Base-by-base conservation (phyloP, 23 tunicate species). In the Phallusia fumigata region DNA sequence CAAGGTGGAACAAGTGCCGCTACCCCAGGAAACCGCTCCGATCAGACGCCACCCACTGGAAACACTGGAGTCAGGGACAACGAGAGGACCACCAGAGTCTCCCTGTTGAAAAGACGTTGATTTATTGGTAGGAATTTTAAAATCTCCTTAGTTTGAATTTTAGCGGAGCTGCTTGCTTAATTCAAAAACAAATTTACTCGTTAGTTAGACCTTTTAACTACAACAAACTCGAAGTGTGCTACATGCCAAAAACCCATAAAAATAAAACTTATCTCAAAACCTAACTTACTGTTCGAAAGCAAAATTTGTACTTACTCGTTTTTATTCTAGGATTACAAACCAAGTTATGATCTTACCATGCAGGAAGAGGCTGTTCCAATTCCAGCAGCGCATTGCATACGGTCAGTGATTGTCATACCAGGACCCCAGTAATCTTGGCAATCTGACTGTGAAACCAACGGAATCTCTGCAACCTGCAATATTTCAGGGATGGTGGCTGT, bases 311-410 rank as follows among this genome's bases (percentile, higher is more conserved):
- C n/a, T n/a, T 40, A 40, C 47, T 5, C 5, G 8, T 40, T 40
- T 40, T 3, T 3, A 40, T 40, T 40, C 5, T 10, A 40, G 47
- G 47, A 3, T 40, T 40, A 40, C 47, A 40, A 40, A 40, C 47
- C 47, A 40, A 5, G 47, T 40, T 1, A n/a, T n/a, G 28, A 6
- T 33, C 84, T 76, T 79, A 91, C 96, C 80, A 84, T 86, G 88
- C 96, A 91, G 0, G 86, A 84, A 69, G 87, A 77, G 50, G 83
- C 88, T 13, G 11, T 31, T 6, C 88, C 88, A 35, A 73, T 53
- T 49, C 96, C 96, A 5, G 88, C 96, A 45, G 86, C 91, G 78
- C 96, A 91, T 83, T 86, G 90, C 73, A 91, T 91, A 30, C 85
- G 75, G 52, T 86, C 35, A 8, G 96, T 82, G 35, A 80, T 88